Evolutionary conservation across 2,888 invertebrate genomes (phyloP), one percentile per base, ranked within the genome.

Genomic region (Tenthredo livida): DNA sequence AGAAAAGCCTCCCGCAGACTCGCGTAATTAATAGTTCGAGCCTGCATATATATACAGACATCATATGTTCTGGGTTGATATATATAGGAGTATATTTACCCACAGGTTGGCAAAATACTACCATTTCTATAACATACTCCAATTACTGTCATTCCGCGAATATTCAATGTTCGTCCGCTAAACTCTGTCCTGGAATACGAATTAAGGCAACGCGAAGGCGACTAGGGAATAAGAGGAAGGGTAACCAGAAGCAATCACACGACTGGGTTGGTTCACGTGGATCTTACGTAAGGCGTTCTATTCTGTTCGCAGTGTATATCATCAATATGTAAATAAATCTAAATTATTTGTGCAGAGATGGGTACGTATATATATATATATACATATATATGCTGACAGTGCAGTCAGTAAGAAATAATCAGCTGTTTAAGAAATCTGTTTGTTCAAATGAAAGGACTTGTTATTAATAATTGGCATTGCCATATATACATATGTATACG

Each of bases 11-110:
- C 29, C 47, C 25, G 67, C 67, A 67, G 83, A 33, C 47, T 12
- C 17, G 17, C 47, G 67, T 83, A 83, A 83, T 83, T 83, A 70
- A 83, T 83, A 29, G 83, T 83, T 83, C 83, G 50, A 67, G 29
- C 70, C 6, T 25, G 15, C 33, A n/a, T 33, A 21, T 73, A 43
- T 2, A 73, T 43, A 21, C 21, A 67, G 4, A 33, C 12, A 25
- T 73, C 21, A 17, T 40, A 33, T 33, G 15, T 37, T 40, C 37
- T 21, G 70, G 70, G 17, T 72, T 17, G 17, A n/a, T 37, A 29
- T n/a, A 29, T 17, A 29, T n/a, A 29, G n/a, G n/a, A 17, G 58
- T 78, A 33, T 33, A 78, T 37, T 54, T 17, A 4, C 12, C 29
- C 33, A 9, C 17, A 50, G 54, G 12, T 54, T 78, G 15, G 58